Base-by-base conservation (phyloP, 2,113 vertebrate genomes). In the Nyctereutes procyonoides region DNA sequence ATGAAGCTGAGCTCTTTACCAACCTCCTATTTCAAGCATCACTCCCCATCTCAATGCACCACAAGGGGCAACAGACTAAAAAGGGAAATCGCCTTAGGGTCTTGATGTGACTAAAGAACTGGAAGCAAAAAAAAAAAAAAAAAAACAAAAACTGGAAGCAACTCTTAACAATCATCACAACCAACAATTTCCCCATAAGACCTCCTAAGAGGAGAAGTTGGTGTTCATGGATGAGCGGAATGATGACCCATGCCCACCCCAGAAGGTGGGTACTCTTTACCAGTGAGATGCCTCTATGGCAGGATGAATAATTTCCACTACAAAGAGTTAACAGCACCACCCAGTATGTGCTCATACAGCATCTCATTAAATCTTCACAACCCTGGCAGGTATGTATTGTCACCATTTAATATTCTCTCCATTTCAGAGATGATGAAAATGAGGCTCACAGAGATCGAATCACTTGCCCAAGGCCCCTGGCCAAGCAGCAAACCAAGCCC, bases 371-470 rank as follows among this genome's bases (percentile, higher is more conserved):
- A 62, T 76, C 88, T 58, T 56, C 69, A 82, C 32, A 71, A 19
- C 15, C 28, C 82, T 85, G 28, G 55, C 74, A 80, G 63, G 32
- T 55, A 1, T 55, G 2, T 56, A 32, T 69, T 51, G 83, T 35
- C 80, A 19, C 62, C 63, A 53, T 82, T 60, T 73, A 71, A 88
- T 62, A 51, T 26, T 81, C 92, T 91, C 55, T 65, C 35, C 84
- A 82, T 71, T 89, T 97, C n/a, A 28, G 87, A 93, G 63, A 90
- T 9, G 53, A 92, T 30, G n/a, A 88, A 84, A 95, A n/a, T 43
- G 77, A 95, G 55, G 92, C n/a, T 88, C 73, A 30, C 28, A 28
- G 56, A 92, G 30, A 35, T 22, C 19, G 62, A 85, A 22, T 20
- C 28, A 43, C 14, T 90, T 81, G 19, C 38, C 58, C 20, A 55